phyloP scores from a whole-genome alignment of 2,113 vertebrate genomes.

The Phrynocephalus versicolor region DNA sequence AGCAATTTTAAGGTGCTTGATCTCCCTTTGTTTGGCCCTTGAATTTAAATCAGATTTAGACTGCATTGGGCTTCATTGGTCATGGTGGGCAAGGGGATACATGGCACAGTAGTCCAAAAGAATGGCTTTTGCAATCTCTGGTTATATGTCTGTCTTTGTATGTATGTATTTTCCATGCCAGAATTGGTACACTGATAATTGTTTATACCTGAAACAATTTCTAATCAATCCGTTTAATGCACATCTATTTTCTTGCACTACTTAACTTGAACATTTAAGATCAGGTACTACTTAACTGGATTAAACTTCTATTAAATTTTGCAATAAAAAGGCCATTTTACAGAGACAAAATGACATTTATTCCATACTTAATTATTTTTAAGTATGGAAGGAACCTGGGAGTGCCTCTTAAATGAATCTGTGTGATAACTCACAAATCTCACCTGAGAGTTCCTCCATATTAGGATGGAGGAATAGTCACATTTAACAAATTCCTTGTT shows the following conservation, averaged over 20 bases:
- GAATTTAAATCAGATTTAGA: too few relatives aligned
- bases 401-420: neutral
- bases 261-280: neutral
- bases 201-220: neutral
- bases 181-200: neutral
- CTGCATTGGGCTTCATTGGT: neutral
- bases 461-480: neutral
- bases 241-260: neutral
- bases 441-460: neutral
- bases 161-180: neutral
- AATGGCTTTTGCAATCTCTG: neutral
- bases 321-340: neutral
- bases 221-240: neutral
- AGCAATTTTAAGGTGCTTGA: too few relatives aligned
- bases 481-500: neutral
- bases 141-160: too few relatives aligned
- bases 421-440: too few relatives aligned
- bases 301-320: neutral
- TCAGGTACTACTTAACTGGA: neutral
- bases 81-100: neutral
- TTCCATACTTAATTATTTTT: neutral
- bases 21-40: too few relatives aligned
- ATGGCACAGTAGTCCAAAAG: neutral
- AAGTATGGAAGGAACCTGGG: neutral
- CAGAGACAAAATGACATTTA: neutral